Percentiles rank a stretch among this genome's conserved stretches.
Conservation (phyloP, 2,797 vertebrate species). For the Sylvia borin region DNA sequence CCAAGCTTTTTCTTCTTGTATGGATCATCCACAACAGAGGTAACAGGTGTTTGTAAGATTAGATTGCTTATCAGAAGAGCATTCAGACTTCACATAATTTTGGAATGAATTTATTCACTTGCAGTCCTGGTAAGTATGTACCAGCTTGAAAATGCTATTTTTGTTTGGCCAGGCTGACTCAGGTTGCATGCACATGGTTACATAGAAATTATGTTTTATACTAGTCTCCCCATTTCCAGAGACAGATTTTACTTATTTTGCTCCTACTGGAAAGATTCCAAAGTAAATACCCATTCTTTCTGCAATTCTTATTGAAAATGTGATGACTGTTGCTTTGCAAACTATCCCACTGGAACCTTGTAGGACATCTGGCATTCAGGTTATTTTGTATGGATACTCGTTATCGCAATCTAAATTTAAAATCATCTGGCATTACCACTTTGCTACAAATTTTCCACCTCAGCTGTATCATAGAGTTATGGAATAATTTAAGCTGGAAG, state of each 20-base stretch:
- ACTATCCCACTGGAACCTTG: not conserved
- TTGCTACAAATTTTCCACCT: slow-evolving; percentile 2
- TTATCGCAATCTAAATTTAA: not conserved
- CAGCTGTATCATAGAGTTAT: not conserved
- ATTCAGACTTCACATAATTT: not conserved
- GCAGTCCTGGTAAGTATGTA: not conserved
- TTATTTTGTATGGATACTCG: not conserved
- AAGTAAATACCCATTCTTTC: slow-evolving; percentile 18
- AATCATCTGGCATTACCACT: slow-evolving; percentile 11
- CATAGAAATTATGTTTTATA: not conserved
- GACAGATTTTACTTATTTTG: not conserved
- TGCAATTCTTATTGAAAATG: not conserved
- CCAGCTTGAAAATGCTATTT: not conserved
- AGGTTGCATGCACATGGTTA: not conserved
- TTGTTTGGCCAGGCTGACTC: not conserved
- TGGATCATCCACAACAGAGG: not conserved
- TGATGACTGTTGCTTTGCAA: not conserved
- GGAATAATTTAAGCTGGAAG: not conserved
- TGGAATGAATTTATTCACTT: not conserved
- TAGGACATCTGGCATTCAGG: slow-evolving; percentile 19
- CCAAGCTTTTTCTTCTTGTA: not conserved
- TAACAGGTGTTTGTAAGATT: not conserved
- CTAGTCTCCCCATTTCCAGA: not conserved
- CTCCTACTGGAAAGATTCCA: slow-evolving; percentile 12
- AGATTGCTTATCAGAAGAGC: not conserved